These are phyloP conservation scores for Ciconia nigra DNA, from an alignment of 2,797 vertebrate species.

Conservation along the genomic window DNA sequence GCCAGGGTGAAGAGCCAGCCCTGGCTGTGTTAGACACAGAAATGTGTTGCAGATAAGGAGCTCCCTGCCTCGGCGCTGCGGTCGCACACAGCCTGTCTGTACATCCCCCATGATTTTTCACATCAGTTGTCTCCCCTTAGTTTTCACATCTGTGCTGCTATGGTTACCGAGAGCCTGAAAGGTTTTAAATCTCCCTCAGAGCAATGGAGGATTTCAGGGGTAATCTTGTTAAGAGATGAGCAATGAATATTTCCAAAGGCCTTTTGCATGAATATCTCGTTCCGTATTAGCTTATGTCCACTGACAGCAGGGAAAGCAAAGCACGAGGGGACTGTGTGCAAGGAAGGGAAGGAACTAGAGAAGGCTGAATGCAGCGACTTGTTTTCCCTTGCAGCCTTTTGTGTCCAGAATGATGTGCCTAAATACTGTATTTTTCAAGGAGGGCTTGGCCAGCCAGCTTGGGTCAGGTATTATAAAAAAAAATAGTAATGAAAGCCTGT, in stretches of 20 bases:
- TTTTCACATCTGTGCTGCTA: slow-evolving; percentile 57
- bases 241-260: slow-evolving; percentile 66
- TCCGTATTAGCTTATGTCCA: background rate
- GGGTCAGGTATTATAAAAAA: background rate
- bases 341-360: background rate
- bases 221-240: slow-evolving; percentile 69
- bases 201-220: slow-evolving; percentile 48
- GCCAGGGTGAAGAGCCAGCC: background rate
- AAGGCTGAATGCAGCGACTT: background rate
- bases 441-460: background rate
- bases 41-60: background rate
- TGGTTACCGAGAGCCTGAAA: slow-evolving; percentile 53
- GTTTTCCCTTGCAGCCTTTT: background rate
- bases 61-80: background rate
- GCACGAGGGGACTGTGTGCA: background rate
- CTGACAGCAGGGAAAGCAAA: background rate
- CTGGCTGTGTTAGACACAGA: background rate
- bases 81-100: background rate
- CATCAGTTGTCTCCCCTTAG: slow-evolving; percentile 39
- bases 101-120: background rate
- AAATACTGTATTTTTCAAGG: background rate
- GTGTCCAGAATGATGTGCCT: background rate
- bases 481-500: background rate
- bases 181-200: slow-evolving; percentile 54
- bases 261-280: slow-evolving; percentile 34